phyloP scores from a whole-genome alignment of 2,888 invertebrate species.

The Agelastica alni region DNA sequence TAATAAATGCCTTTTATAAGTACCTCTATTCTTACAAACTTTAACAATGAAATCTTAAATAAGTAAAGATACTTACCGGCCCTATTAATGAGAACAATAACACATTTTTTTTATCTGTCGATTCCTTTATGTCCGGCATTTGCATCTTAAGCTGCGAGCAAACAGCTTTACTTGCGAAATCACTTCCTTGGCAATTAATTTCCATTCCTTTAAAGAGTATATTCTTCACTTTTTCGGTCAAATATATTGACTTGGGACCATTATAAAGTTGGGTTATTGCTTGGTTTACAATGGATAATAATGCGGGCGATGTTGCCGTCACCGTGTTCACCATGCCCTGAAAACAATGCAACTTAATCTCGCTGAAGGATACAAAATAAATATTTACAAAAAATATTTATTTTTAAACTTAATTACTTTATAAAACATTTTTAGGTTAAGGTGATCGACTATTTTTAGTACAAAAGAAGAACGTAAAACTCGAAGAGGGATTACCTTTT shows the following conservation, averaged over 20 bases:
- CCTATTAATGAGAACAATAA: constrained; percentile 77
- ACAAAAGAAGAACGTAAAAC: too few species aligned
- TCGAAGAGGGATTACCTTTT: too few species aligned
- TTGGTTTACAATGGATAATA: constrained; percentile 69
- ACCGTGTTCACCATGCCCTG: constrained; percentile 64
- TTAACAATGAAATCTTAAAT: too few species aligned
- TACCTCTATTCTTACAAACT: too few species aligned
- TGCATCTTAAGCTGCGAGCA: constrained; percentile 71
- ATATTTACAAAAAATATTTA: too few species aligned
- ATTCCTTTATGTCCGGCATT: constrained; percentile 58
- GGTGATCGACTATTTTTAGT: too few species aligned
- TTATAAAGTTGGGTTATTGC: constrained; percentile 72
- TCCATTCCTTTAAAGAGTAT: constrained; percentile 74
- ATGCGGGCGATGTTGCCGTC: constrained; percentile 65
- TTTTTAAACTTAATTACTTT: too few species aligned
- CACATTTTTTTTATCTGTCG: constrained; percentile 64
- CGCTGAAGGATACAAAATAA: too few species aligned
- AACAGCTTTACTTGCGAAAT: constrained; percentile 75
- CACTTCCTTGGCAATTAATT: constrained; percentile 73
- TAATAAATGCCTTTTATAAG: too few species aligned
- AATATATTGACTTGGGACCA: constrained; percentile 64
- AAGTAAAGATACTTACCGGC: constrained; percentile 59
- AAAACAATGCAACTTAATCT: too few species aligned
- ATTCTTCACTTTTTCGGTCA: constrained; percentile 69
- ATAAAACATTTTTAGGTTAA: too few species aligned